Evolutionary conservation across 2,888 invertebrate genomes (phyloP), one percentile per base, ranked within the genome.

Genomic region (Ceraclea dissimilis): DNA sequence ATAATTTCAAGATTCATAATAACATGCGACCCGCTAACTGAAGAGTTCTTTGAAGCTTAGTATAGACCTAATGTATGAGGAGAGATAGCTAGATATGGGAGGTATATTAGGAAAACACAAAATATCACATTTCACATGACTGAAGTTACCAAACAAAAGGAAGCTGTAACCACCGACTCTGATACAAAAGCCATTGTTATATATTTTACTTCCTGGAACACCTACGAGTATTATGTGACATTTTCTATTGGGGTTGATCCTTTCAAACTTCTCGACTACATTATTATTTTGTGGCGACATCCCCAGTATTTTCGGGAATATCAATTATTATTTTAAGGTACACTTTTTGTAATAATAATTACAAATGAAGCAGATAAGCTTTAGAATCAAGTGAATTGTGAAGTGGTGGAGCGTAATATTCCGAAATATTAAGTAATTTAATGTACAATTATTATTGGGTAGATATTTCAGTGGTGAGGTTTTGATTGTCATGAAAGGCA

Each of bases 101-200:
- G 26, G 26, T 26, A 26, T 4, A 26, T n/a, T 39, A 39, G 19
- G 18, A 51, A 34, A 34, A 51, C n/a, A 51, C 13, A 51, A 17
- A 51, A 49, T 19, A 49, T 31, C 20, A 26, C 22, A 16, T 19
- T 33, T 16, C 22, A 17, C 16, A 51, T 17, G 51, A 13, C 17
- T 21, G 11, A 16, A 19, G 26, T 22, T 49, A 49, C 17, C 20
- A 6, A 49, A 49, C 20, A 49, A 8, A 49, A n/a, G 4, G 18
- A 17, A 6, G 4, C 47, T 17, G 49, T 16, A 39, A 39, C 39
- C 39, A 39, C 39, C 39, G 39, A n/a, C 39, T 4, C 5, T 39
- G 39, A 16, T 39, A 39, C 39, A 39, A 39, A 39, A 39, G 39
- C 39, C 39, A 39, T 39, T 39, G 39, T 39, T 39, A 39, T 39